Percentiles rank a stretch among this genome's conserved stretches.
These are phyloP conservation scores for Heteromyza rotundicornis DNA, from an alignment of 2,888 invertebrate genomes.

Conservation along the genomic window DNA sequence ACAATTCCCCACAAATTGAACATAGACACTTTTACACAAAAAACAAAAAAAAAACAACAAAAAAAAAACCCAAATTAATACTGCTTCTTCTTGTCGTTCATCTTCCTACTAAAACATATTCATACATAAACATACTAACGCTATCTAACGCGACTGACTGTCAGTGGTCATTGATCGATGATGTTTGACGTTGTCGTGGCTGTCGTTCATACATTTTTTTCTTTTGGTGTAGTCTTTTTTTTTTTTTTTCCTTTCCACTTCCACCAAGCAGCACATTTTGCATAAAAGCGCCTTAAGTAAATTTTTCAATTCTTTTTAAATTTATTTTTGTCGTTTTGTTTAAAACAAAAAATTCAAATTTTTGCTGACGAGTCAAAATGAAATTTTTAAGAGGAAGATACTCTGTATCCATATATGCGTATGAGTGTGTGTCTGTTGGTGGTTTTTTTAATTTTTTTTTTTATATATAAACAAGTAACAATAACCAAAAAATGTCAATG, in stretches of 20 bases:
- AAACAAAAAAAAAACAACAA: too few relatives aligned
- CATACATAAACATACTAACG: neutral
- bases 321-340: neutral
- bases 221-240: neutral
- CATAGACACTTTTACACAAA: neutral
- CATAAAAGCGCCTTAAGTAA: conserved; percentile 1
- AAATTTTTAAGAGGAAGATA: conserved; percentile 1
- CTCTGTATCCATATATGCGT: neutral
- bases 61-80: too few relatives aligned
- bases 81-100: too few relatives aligned
- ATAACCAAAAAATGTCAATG: conserved; percentile 4
- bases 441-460: too few relatives aligned
- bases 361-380: conserved; percentile 4
- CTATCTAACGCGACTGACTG: neutral
- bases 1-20: neutral
- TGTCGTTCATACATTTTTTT: neutral
- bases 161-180: conserved; percentile 13
- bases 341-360: neutral
- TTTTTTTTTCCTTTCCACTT: neutral
- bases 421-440: neutral
- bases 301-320: neutral
- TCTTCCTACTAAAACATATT: neutral
- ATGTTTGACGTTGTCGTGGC: conserved; percentile 7
- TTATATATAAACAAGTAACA: neutral
- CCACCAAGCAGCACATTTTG: neutral